phyloP scores from a whole-genome alignment of 2,888 invertebrate genomes.

The Agonopterix heracliana region DNA sequence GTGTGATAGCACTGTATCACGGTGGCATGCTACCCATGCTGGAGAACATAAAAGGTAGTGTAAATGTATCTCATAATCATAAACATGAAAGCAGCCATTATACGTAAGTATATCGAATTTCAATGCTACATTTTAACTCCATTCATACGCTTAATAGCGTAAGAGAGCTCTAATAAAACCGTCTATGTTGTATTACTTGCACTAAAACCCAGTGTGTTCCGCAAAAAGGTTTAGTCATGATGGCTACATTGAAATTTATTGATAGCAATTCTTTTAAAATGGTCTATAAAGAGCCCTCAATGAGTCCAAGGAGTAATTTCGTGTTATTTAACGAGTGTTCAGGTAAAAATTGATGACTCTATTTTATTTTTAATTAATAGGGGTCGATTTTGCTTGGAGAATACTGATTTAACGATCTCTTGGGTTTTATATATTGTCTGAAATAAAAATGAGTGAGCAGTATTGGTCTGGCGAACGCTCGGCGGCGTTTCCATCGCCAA shows the following conservation, averaged over 20 bases:
- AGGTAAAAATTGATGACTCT: constrained; percentile 4
- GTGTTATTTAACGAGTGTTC: constrained; percentile 23
- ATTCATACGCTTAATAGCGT: too few relatives aligned
- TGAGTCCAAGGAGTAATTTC: constrained; percentile 32
- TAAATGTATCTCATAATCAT: too few relatives aligned
- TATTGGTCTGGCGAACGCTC: neutral
- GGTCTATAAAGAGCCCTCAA: constrained; percentile 30
- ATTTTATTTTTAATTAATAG: neutral
- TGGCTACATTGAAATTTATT: constrained; percentile 38
- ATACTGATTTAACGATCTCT: neutral
- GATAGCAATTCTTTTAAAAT: constrained; percentile 39
- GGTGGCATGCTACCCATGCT: too few relatives aligned
- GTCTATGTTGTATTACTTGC: constrained; percentile 17
- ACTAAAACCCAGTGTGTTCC: constrained; percentile 21
- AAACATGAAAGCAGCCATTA: too few relatives aligned
- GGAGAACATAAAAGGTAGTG: too few relatives aligned
- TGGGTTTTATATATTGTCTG: neutral
- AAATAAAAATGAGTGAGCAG: constrained; percentile 1
- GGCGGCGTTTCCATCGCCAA: too few relatives aligned
- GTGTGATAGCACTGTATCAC: too few relatives aligned
- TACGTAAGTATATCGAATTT: too few relatives aligned
- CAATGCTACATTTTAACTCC: too few relatives aligned
- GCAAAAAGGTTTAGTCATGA: constrained; percentile 25
- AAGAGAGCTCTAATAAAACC: neutral
- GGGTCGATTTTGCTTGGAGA: neutral